These are phyloP conservation scores for Callimorpha dominula DNA, from an alignment of 2,888 invertebrate species.

Conservation along the genomic window DNA sequence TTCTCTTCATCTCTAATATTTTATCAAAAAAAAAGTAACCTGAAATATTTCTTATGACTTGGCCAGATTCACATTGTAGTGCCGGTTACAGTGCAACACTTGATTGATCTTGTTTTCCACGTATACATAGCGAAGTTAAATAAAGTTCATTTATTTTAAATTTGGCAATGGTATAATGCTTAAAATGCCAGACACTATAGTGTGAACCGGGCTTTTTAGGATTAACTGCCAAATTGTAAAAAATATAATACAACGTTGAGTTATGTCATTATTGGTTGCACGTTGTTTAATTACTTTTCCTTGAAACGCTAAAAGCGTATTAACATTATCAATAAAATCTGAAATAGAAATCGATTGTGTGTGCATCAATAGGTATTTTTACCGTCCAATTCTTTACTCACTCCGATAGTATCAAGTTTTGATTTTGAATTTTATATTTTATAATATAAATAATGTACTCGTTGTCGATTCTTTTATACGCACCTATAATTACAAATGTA, in stretches of 20 bases:
- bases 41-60: neutral
- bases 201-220: neutral
- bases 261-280: conserved; percentile 12
- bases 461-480: conserved; percentile 19
- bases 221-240: neutral
- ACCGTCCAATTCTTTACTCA: no score
- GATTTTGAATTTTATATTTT: no score
- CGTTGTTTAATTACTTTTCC: neutral
- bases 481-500: conserved; percentile 10
- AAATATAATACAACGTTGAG: neutral
- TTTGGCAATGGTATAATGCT: neutral
- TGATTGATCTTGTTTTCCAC: no score
- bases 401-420: no score
- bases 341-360: no score
- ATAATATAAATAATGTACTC: conserved; percentile 12
- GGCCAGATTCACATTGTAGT: conserved; percentile 3
- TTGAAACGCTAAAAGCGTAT: no score
- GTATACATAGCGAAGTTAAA: neutral
- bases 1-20: neutral
- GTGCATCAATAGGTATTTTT: no score
- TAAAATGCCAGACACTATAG: neutral
- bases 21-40: conserved; percentile 5
- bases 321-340: no score
- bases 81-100: neutral
- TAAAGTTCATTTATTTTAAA: neutral